Percentiles rank a stretch among this genome's conserved stretches.
These are phyloP conservation scores for Ferdinandea cuprea DNA, from an alignment of 2,888 invertebrate genomes.

Conservation along the genomic window DNA sequence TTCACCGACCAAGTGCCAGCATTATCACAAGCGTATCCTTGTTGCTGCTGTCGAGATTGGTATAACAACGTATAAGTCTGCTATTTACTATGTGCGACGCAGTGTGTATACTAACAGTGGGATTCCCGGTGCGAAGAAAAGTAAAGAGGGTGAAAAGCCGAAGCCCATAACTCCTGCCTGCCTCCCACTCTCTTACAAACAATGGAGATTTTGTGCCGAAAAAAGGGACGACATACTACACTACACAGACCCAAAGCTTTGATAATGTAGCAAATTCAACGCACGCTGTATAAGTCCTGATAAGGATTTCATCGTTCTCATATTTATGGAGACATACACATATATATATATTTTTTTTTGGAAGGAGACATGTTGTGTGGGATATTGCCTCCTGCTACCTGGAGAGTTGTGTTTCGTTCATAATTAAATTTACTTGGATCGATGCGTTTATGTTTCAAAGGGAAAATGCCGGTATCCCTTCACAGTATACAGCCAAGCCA, in stretches of 20 bases:
- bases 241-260: slow-evolving; percentile 11
- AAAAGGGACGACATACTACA: background rate
- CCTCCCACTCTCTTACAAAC: slow-evolving; percentile 11
- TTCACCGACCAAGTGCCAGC: slow-evolving; percentile 9
- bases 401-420: slow-evolving; percentile 23
- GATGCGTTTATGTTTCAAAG: slow-evolving; percentile 50
- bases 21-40: slow-evolving; percentile 11
- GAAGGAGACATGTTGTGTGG: slow-evolving; percentile 3
- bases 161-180: background rate
- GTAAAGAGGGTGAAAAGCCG: background rate
- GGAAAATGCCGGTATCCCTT: slow-evolving; percentile 48
- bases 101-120: background rate
- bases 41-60: background rate
- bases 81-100: slow-evolving; percentile 7
- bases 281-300: slow-evolving; percentile 17
- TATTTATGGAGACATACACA: slow-evolving; percentile 11
- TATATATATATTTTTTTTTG: slow-evolving; percentile 5
- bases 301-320: slow-evolving; percentile 14
- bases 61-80: slow-evolving; percentile 3
- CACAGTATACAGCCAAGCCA: background rate
- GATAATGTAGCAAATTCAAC: slow-evolving; percentile 31
- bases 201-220: slow-evolving; percentile 14
- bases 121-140: background rate
- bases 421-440: slow-evolving; percentile 69
- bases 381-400: background rate